phyloP scores from a whole-genome alignment of 2,888 invertebrate species.

The Acanthopleura granulata region DNA sequence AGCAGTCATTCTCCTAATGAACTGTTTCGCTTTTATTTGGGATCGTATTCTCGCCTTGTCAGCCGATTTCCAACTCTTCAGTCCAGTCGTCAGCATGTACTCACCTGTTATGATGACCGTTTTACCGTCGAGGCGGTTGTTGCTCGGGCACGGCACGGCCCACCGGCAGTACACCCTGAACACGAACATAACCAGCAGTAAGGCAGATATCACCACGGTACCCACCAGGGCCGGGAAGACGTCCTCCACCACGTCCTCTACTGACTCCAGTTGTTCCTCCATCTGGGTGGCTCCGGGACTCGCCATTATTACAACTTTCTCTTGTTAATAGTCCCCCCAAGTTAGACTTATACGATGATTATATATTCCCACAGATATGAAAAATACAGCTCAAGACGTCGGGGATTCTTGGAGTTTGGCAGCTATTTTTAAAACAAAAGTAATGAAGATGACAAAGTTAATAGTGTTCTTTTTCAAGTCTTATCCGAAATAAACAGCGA shows the following conservation, averaged over 20 bases:
- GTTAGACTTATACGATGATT: neutral
- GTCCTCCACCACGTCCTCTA: slow-evolving; percentile 42
- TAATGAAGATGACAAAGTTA: neutral
- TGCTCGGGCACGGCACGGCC: slow-evolving; percentile 46
- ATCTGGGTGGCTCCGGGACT: slow-evolving; percentile 23
- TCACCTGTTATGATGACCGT: slow-evolving; percentile 58
- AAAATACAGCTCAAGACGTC: too few species aligned
- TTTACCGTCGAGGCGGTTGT: slow-evolving; percentile 54
- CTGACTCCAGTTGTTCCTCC: slow-evolving; percentile 39
- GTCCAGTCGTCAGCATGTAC: too few species aligned
- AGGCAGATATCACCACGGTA: slow-evolving; percentile 44
- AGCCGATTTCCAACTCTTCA: too few species aligned
- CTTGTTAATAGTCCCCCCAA: too few species aligned
- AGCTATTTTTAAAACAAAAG: neutral
- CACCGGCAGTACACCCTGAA: slow-evolving; percentile 53
- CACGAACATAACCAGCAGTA: slow-evolving; percentile 50
- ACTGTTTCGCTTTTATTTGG: too few species aligned
- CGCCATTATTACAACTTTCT: slow-evolving; percentile 6
- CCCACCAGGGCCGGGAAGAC: slow-evolving; percentile 45
- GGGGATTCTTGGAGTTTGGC: too few species aligned
- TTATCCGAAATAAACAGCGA: too few species aligned
- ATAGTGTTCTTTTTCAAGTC: too few species aligned
- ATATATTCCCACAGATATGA: neutral
- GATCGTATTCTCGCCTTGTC: too few species aligned
- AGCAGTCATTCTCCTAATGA: too few species aligned